These are phyloP conservation scores for Microchirus variegatus DNA, from an alignment of 2,797 vertebrate species.

Conservation along the genomic window DNA sequence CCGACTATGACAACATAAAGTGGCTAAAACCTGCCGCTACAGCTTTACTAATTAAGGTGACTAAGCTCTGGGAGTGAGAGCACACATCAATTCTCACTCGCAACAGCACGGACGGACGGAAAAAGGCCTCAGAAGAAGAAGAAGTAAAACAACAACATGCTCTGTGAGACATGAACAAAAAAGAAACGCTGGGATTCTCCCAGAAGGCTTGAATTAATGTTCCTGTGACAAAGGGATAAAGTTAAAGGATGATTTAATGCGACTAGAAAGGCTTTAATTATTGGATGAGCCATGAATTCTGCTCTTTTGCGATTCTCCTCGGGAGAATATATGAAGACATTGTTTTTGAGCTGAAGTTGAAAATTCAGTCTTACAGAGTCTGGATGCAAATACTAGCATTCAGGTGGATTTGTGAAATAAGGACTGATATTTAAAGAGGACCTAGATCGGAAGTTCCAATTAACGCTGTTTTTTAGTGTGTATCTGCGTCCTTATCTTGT, in stretches of 20 bases:
- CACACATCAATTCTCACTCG: neutral
- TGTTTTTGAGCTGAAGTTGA: constrained; percentile 15
- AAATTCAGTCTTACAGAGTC: constrained; percentile 2
- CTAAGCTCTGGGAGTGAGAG: neutral
- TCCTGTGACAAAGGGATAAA: neutral
- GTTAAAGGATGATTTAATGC: constrained; percentile 9
- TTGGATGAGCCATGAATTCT: constrained; percentile 9
- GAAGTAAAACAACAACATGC: neutral
- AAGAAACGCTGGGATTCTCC: neutral
- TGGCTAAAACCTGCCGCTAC: constrained; percentile 1
- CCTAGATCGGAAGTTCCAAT: too few relatives aligned
- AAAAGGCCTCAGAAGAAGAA: neutral
- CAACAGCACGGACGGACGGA: neutral
- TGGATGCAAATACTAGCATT: constrained; percentile 24
- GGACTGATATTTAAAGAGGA: too few relatives aligned
- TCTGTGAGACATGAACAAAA: neutral
- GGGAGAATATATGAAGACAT: constrained; percentile 17
- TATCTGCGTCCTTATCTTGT: too few relatives aligned
- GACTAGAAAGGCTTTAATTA: constrained; percentile 11
- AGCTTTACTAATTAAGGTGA: neutral
- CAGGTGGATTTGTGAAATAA: too few relatives aligned
- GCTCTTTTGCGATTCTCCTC: neutral
- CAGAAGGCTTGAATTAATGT: constrained; percentile 3
- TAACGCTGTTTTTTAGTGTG: too few relatives aligned
- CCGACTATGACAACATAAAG: constrained; percentile 1